Evolutionary conservation across 30 jellyfish, hydroid and myxozoan genomes (phyloP).

Genomic region (Turritopsis rubra): DNA sequence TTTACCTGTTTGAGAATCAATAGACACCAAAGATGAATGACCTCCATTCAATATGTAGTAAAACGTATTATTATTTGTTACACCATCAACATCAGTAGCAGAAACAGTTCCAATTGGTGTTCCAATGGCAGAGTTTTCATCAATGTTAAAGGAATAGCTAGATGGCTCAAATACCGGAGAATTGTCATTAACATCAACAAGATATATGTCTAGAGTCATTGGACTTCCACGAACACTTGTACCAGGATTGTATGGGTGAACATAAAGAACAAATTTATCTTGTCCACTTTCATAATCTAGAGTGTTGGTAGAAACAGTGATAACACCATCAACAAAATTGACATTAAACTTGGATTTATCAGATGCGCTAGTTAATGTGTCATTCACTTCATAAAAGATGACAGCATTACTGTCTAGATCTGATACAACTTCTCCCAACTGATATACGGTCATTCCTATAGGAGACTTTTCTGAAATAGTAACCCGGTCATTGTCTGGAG

Average conservation of each 20-base stretch:
- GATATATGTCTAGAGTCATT: not conserved
- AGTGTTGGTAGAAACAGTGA: not conserved
- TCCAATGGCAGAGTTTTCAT: constrained; percentile 15
- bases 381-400: not conserved
- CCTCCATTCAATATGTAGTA: not conserved
- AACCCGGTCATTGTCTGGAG: not conserved
- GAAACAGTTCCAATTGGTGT: constrained; percentile 23
- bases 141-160: constrained; percentile 8
- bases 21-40: too few species aligned
- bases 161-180: constrained; percentile 13
- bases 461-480: not conserved
- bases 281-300: constrained; percentile 13
- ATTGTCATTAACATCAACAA: constrained; percentile 34
- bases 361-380: not conserved
- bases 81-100: constrained; percentile 26
- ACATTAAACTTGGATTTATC: not conserved
- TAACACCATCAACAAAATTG: not conserved
- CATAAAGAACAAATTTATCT: not conserved
- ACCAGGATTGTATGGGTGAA: not conserved
- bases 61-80: not conserved
- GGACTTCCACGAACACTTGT: not conserved
- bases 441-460: not conserved
- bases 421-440: not conserved
- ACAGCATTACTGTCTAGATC: not conserved
- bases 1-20: too few species aligned